Base-by-base conservation (phyloP, 1,140 invertebrate genomes). In the Druon quercuslanigerum region DNA sequence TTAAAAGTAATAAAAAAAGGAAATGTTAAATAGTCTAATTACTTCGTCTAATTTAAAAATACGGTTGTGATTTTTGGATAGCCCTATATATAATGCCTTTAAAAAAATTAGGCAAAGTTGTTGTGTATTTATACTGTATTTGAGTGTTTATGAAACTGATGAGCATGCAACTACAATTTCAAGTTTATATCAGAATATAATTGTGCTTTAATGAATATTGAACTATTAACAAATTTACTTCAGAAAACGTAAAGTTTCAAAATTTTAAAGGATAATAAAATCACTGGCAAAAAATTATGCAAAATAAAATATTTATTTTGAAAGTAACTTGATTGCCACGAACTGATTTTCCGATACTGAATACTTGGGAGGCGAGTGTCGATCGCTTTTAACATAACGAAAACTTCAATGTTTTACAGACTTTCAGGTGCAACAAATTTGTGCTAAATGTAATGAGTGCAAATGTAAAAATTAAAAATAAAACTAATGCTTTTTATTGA, bases 71-170 rank as follows among this genome's bases (percentile, higher is more conserved):
- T 66, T 66, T 66, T 66, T 66, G 60, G 60, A 66, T 40, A 40
- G 14, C 33, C 14, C 13, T 33, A 66, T 40, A 66, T 40, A 40
- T 19, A 19, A 56, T 20, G 8, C 40, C 40, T 7, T 40, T 66
- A 14, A 40, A n/a, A 66, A 40, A 40, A 40, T 40, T 66, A 40
- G 33, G n/a, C 33, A 60, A 46, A 33, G 60, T 66, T 66, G 60
- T 66, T 66, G 60, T 66, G 60, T 33, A 66, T 66, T 66, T 66
- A 46, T 66, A 66, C 33, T 40, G 60, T 66, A 66, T 46, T 46
- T 7, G 40, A 46, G 40, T 9, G 1, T 46, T 46, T 46, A 46
- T 46, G 4, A 11, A 46, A 46, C 40, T 46, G 40, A 46, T 46
- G 40, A 46, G 9, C 8, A 40, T 46, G 40, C 40, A 46, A 46